Conservation (phyloP, 2,888 invertebrate species). For the Lampropteryx suffumata region DNA sequence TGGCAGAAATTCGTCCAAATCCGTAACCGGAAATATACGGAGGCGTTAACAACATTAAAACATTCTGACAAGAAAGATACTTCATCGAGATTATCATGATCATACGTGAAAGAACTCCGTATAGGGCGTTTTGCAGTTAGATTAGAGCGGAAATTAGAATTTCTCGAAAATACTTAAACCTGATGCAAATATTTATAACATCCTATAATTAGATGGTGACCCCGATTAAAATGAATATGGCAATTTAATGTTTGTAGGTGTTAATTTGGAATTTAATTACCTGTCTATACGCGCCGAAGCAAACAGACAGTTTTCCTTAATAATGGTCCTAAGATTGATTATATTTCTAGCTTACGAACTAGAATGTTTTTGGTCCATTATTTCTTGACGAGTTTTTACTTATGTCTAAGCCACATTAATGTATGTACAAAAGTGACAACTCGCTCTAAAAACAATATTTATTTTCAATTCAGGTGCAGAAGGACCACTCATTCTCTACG, state of each 20-base stretch:
- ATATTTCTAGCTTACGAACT: too few relatives aligned
- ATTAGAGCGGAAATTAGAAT: constrained; percentile 20
- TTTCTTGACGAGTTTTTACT: too few relatives aligned
- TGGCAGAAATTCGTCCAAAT: too few relatives aligned
- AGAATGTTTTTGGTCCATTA: too few relatives aligned
- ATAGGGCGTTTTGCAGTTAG: constrained; percentile 22
- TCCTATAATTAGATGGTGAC: constrained; percentile 20
- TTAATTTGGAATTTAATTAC: constrained; percentile 7
- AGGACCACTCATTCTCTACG: constrained; percentile 70
- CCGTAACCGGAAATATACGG: not conserved
- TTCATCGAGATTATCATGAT: constrained; percentile 46
- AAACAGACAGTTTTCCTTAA: not conserved
- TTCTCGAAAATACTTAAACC: constrained; percentile 7
- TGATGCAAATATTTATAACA: constrained; percentile 10
- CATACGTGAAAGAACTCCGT: constrained; percentile 35
- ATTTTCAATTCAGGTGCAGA: constrained; percentile 44
- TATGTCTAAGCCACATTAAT: too few relatives aligned
- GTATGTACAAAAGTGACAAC: too few relatives aligned
- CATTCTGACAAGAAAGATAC: constrained; percentile 29
- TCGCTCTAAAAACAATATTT: too few relatives aligned
- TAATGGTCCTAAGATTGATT: too few relatives aligned
- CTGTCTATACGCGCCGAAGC: not conserved
- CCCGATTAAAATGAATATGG: constrained; percentile 23
- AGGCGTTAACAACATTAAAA: not conserved
- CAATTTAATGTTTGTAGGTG: not conserved